Percentiles rank a stretch among this genome's conserved stretches.
Evolutionary conservation across 1,140 invertebrate genomes (phyloP).

Genomic region (Sipha flava): DNA sequence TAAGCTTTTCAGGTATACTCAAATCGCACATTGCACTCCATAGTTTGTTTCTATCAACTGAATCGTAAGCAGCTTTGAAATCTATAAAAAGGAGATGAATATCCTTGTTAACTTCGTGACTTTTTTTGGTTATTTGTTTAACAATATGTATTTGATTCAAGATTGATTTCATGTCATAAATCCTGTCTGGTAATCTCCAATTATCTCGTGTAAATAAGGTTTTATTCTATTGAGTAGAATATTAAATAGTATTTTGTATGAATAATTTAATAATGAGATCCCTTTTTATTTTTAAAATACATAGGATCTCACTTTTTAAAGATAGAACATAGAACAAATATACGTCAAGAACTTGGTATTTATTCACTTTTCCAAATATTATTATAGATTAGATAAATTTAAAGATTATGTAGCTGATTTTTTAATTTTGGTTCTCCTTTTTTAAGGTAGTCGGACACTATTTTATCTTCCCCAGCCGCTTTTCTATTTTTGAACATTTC

Average conservation of each 20-base stretch:
- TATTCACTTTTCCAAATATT: slow-evolving; percentile 27
- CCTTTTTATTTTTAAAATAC: neutral
- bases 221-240: slow-evolving; percentile 4
- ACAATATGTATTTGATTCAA: too few relatives aligned
- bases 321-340: slow-evolving; percentile 32
- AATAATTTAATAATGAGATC: slow-evolving; percentile 19
- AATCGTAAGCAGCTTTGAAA: neutral
- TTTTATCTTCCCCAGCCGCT: neutral
- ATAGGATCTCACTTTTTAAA: slow-evolving; percentile 35
- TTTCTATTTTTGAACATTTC: slow-evolving; percentile 28
- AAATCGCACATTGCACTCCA: neutral
- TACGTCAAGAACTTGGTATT: slow-evolving; percentile 35
- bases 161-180: neutral
- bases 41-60: neutral
- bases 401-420: neutral
- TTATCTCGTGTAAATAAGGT: too few relatives aligned
- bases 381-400: too few relatives aligned
- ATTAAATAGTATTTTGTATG: slow-evolving; percentile 27
- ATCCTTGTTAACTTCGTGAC: neutral
- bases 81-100: too few relatives aligned
- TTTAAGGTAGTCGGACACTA: slow-evolving; percentile 28
- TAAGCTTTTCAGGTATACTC: neutral
- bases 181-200: neutral
- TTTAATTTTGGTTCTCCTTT: slow-evolving; percentile 13
- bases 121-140: neutral